Evolutionary conservation across 2,797 vertebrate species (phyloP).

Genomic region (Fundulus diaphanus): DNA sequence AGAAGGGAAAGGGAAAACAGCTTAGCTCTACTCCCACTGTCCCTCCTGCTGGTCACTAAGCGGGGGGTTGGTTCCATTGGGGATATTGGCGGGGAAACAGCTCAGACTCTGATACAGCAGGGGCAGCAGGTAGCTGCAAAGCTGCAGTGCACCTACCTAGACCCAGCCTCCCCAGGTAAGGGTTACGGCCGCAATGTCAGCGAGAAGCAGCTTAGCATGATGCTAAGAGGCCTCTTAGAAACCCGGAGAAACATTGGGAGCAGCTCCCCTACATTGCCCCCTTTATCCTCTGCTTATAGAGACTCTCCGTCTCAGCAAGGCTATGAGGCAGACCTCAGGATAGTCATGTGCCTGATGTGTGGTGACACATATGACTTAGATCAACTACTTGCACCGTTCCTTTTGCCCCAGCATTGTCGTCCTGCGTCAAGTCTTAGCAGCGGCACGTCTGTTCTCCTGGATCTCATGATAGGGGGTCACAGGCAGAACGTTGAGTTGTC

Average conservation of each 20-base stretch:
- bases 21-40: conserved; percentile 86
- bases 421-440: conserved; percentile 81
- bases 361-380: conserved; percentile 90
- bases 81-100: conserved; percentile 91
- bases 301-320: conserved; percentile 82
- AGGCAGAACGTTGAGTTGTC: conserved; percentile 89
- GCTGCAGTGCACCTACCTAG: conserved; percentile 90
- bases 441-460: conserved; percentile 87
- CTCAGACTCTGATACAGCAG: conserved; percentile 92
- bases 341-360: conserved; percentile 96
- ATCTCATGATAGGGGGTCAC: conserved; percentile 85
- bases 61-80: conserved; percentile 87
- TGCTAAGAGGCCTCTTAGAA: conserved; percentile 90
- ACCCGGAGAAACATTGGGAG: conserved; percentile 85
- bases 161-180: conserved; percentile 90
- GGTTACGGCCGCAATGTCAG: conserved; percentile 92
- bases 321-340: conserved; percentile 87
- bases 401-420: conserved; percentile 87
- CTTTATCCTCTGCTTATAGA: conserved; percentile 82
- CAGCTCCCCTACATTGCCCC: conserved; percentile 78
- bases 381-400: conserved; percentile 89
- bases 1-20: conserved; percentile 89
- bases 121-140: conserved; percentile 92
- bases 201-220: conserved; percentile 93
- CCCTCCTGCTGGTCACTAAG: conserved; percentile 92